These are phyloP conservation scores for Gambusia holbrooki DNA, from an alignment of 2,113 vertebrate genomes.

Conservation along the genomic window DNA sequence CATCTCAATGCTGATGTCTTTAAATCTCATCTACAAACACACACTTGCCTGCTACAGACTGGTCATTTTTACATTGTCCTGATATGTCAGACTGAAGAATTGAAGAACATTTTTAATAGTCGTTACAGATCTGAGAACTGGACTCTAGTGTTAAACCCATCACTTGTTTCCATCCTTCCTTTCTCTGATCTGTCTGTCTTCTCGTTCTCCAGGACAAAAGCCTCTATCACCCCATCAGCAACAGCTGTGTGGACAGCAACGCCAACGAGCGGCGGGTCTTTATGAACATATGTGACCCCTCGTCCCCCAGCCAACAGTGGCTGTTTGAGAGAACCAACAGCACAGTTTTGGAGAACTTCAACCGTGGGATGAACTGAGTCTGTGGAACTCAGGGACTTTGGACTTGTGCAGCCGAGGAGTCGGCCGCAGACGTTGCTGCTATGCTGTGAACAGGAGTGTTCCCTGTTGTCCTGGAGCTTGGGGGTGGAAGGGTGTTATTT, in stretches of 20 bases:
- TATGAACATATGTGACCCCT: conserved; percentile 67
- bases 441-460: background rate
- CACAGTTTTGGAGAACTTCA: conserved; percentile 73
- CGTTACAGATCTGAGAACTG: background rate
- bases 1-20: background rate
- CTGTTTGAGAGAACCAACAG: conserved; percentile 69
- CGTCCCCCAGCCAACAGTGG: conserved; percentile 67
- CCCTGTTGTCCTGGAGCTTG: conserved; percentile 1
- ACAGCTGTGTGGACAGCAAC: conserved; percentile 72
- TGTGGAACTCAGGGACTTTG: background rate
- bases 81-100: background rate
- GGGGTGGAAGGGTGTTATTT: conserved; percentile 17
- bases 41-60: background rate
- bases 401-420: background rate
- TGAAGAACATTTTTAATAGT: too few relatives aligned
- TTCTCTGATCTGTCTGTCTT: background rate
- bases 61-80: background rate
- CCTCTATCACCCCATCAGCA: conserved; percentile 71
- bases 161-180: background rate
- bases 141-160: background rate
- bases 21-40: background rate
- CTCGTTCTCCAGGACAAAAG: conserved; percentile 62
- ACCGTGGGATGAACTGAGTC: conserved; percentile 41
- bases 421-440: conserved; percentile 8
- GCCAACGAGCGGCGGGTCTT: conserved; percentile 58